Percentiles rank a stretch among this genome's conserved stretches.
Conservation (phyloP, 2,888 invertebrate genomes). For the Euproctis similis region DNA sequence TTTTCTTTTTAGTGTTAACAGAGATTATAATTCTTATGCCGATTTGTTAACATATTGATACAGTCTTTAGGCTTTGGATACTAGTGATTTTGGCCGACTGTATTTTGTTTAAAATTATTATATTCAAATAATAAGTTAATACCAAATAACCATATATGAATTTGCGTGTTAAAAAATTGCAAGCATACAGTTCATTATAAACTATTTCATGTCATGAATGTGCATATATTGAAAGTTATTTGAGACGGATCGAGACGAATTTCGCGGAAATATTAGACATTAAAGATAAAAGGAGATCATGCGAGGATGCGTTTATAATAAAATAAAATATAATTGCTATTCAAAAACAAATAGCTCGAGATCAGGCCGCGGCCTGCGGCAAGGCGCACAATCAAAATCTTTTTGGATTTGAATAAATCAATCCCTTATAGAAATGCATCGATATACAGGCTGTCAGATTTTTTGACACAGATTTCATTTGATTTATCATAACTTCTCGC, state of each 20-base stretch:
- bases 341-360: constrained; percentile 71
- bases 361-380: constrained; percentile 62
- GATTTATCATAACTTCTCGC: too few relatives aligned
- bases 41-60: too few relatives aligned
- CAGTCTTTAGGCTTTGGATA: too few relatives aligned
- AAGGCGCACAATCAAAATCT: constrained; percentile 59
- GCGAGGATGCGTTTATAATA: constrained; percentile 55
- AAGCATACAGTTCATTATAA: constrained; percentile 28
- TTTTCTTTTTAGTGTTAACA: too few relatives aligned
- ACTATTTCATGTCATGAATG: constrained; percentile 41
- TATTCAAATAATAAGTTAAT: too few relatives aligned
- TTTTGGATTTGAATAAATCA: constrained; percentile 74
- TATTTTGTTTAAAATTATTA: too few relatives aligned
- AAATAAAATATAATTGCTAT: constrained; percentile 76
- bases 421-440: constrained; percentile 70
- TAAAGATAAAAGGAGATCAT: constrained; percentile 42
- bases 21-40: too few relatives aligned
- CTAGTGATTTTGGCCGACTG: too few relatives aligned
- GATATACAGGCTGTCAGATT: constrained; percentile 53
- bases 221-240: constrained; percentile 33
- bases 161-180: constrained; percentile 16
- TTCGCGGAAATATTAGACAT: constrained; percentile 64
- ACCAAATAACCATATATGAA: neutral
- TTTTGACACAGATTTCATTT: too few relatives aligned
- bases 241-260: constrained; percentile 46